Percentiles rank a stretch among this genome's conserved stretches.
Conservation (phyloP, 92 coral and sea anemone species). For the Heteractis magnifica region DNA sequence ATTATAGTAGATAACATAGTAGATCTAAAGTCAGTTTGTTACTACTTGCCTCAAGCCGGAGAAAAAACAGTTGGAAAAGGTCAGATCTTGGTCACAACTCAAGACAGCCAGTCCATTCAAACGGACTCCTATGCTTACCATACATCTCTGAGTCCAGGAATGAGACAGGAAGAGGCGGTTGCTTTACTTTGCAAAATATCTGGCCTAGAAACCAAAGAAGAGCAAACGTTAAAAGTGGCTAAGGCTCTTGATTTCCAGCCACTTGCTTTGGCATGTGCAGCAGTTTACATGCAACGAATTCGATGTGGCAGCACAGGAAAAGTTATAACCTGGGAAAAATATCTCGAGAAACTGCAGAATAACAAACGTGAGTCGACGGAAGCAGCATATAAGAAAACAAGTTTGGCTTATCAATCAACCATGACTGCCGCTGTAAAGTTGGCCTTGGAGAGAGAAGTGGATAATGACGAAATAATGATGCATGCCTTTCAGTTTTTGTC, state of each 20-base stretch:
- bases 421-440: constrained; percentile 46
- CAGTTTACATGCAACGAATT: constrained; percentile 29
- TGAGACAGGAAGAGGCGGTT: constrained; percentile 26
- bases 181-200: constrained; percentile 22
- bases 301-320: neutral
- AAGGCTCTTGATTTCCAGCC: constrained; percentile 57
- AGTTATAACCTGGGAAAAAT: constrained; percentile 31
- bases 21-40: constrained; percentile 1
- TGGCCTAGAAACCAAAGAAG: constrained; percentile 2
- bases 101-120: constrained; percentile 34
- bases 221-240: constrained; percentile 12
- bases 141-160: constrained; percentile 36
- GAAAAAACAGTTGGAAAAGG: constrained; percentile 30
- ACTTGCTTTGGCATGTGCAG: constrained; percentile 60
- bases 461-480: constrained; percentile 19
- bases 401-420: constrained; percentile 4
- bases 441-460: constrained; percentile 34
- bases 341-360: constrained; percentile 24
- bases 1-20: constrained; percentile 40
- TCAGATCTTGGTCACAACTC: constrained; percentile 47
- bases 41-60: constrained; percentile 33
- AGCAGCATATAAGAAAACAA: constrained; percentile 9
- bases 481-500: constrained; percentile 39
- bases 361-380: constrained; percentile 41
- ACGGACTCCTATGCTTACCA: constrained; percentile 24